Percentiles rank a stretch among this genome's conserved stretches.
These are phyloP conservation scores for Rhinogobius similis DNA, from an alignment of 2,113 vertebrate genomes.

Conservation along the genomic window DNA sequence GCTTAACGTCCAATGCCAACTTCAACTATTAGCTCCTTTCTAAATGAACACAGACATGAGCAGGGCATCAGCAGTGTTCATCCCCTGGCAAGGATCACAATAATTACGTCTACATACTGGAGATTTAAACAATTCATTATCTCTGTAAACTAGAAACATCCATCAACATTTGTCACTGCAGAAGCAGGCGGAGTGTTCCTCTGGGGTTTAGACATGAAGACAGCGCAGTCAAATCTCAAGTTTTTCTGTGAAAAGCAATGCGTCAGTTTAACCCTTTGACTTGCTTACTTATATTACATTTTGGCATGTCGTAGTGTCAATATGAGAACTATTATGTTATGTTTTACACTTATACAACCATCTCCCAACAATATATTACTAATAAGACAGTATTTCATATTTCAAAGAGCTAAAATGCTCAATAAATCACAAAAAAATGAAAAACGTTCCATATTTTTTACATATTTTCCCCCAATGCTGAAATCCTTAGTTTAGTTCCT, in stretches of 20 bases:
- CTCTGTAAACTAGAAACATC: slow-evolving; percentile 66
- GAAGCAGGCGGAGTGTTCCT: slow-evolving; percentile 67
- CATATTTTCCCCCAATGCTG: too few species aligned
- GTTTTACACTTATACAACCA: too few species aligned
- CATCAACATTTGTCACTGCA: slow-evolving; percentile 74
- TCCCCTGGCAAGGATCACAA: slow-evolving; percentile 17
- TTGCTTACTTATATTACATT: too few species aligned
- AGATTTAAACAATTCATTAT: slow-evolving; percentile 73
- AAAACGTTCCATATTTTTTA: too few species aligned
- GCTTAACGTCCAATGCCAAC: not conserved
- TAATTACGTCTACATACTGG: slow-evolving; percentile 41
- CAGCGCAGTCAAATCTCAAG: slow-evolving; percentile 50
- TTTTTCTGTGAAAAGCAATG: slow-evolving; percentile 23
- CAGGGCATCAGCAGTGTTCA: slow-evolving; percentile 6
- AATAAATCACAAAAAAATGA: too few species aligned
- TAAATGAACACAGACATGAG: not conserved
- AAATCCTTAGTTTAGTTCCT: too few species aligned
- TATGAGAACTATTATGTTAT: too few species aligned
- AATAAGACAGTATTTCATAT: too few species aligned
- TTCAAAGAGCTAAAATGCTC: too few species aligned
- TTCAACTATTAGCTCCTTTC: not conserved
- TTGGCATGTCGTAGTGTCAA: too few species aligned
- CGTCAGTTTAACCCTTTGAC: too few species aligned
- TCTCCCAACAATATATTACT: too few species aligned
- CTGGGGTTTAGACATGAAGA: slow-evolving; percentile 43